A percentile compares a stretch with the other conserved stretches of the same genome.
Conservation (phyloP, 2,888 invertebrate genomes). For the Eugnorisma glareosa region DNA sequence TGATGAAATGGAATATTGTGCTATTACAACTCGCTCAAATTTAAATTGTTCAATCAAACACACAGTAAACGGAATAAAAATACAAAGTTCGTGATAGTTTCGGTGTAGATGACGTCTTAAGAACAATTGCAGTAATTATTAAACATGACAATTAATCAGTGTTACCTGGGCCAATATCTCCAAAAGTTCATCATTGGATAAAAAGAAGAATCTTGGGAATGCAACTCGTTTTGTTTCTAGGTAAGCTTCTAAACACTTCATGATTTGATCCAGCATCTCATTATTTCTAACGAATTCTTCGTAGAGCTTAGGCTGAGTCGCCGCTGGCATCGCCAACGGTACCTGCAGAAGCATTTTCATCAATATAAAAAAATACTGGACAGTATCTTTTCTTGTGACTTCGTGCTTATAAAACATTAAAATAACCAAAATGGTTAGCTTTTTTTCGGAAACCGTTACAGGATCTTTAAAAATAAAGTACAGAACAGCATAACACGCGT, state of each 20-base stretch:
- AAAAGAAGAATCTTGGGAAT: constrained; percentile 97
- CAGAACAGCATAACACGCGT: too few relatives aligned
- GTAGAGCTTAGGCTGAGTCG: constrained; percentile 93
- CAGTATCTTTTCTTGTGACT: background rate
- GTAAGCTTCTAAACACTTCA: constrained; percentile 97
- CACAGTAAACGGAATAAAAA: background rate
- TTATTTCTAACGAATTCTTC: constrained; percentile 94
- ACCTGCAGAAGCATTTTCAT: constrained; percentile 78
- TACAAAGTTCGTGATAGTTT: background rate
- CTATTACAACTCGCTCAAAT: background rate
- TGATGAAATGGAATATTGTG: background rate
- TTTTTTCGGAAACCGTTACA: background rate
- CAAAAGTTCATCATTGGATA: constrained; percentile 96
- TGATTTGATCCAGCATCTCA: constrained; percentile 95
- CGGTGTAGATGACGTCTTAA: too few relatives aligned
- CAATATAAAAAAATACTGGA: background rate
- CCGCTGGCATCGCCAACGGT: constrained; percentile 95
- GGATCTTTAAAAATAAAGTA: too few relatives aligned
- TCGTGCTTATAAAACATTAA: background rate
- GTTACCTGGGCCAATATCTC: constrained; percentile 96
- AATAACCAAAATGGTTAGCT: background rate
- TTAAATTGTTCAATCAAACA: background rate
- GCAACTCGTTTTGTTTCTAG: constrained; percentile 96
- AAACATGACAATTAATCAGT: background rate
- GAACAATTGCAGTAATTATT: background rate